Base-by-base conservation (phyloP, 2,797 vertebrate species). In the Ctenosaura bakeri region DNA sequence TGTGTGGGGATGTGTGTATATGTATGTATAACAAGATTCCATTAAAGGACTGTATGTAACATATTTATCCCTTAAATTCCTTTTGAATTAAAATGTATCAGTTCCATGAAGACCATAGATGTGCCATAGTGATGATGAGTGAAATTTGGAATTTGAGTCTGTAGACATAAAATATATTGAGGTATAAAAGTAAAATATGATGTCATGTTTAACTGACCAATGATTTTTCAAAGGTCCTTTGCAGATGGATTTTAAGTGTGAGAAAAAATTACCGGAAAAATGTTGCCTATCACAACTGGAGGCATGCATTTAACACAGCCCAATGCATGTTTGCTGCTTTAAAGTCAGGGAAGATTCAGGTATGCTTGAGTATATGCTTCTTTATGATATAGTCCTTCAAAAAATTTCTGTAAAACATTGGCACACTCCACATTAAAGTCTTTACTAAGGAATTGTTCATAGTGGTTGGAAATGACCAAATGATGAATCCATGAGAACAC, bases 261-360 rank as follows among this genome's bases (percentile, higher is more conserved):
- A 99, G 99, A 97, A 99, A 99, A 97, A 99, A 99, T 96, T 99
- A 99, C 93, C 98, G 99, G 95, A 99, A 98, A 96, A 98, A 98
- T 0, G 98, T 99, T 91, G 98, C 98, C 62, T 99, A 99, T 93
- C 99, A 99, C 97, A 99, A 99, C 92, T 99, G 99, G 99, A 98
- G 99, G 92, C 99, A 99, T 0, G 99, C 99, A 91, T 98, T 99
- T 94, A 99, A 99, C 95, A 99, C 99, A 0, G 98, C 98, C 0
- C 99, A 99, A 95, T 99, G 98, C 96, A 99, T 99, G 99, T 99
- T 99, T 88, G 98, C 99, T 13, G 97, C 99, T 71, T 97, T 99
- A 50, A 99, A 98, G 95, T 98, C 98, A 0, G 99, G 99, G 82
- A 98, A 97, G 94, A 96, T 99, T 84, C 99, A 99, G 98, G 99